Conservation (phyloP, 2,113 vertebrate genomes). For the Cyphomyrus discorhynchus region DNA sequence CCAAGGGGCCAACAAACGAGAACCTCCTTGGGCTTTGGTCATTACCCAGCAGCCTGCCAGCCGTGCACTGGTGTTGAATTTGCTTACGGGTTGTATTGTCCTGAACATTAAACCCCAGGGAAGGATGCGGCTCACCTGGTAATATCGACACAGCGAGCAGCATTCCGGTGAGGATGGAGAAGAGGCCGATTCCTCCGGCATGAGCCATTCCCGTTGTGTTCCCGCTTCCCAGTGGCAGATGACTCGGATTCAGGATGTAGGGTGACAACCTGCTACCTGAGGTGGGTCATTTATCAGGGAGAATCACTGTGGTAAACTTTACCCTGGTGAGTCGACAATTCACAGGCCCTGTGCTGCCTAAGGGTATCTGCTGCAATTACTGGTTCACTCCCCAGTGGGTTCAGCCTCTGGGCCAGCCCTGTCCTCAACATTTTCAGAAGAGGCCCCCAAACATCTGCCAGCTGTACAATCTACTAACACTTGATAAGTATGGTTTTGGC, state of each 20-base stretch:
- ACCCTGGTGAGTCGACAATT: not conserved
- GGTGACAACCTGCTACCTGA: not conserved
- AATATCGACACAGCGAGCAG: not conserved
- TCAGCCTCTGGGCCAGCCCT: not conserved
- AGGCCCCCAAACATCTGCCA: not conserved
- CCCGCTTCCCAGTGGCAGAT: not conserved
- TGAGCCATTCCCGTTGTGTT: not conserved
- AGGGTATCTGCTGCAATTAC: not conserved
- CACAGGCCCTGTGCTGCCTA: not conserved
- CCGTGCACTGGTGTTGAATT: not conserved
- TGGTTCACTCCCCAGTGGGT: not conserved
- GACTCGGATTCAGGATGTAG: not conserved
- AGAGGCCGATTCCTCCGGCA: not conserved
- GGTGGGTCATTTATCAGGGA: not conserved
- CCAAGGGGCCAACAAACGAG: not conserved
- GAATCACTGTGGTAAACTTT: not conserved
- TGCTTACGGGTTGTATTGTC: not conserved
- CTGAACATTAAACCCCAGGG: not conserved
- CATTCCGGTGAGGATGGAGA: not conserved
- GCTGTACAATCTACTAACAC: not conserved
- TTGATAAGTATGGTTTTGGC: not conserved
- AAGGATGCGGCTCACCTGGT: not conserved
- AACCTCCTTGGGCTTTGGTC: not conserved
- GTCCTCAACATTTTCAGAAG: not conserved
- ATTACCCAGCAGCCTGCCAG: not conserved